Percentiles rank a stretch among this genome's conserved stretches.
Evolutionary conservation across 92 coral and sea anemone species (phyloP).

Genomic region (Paramuricea clavata): DNA sequence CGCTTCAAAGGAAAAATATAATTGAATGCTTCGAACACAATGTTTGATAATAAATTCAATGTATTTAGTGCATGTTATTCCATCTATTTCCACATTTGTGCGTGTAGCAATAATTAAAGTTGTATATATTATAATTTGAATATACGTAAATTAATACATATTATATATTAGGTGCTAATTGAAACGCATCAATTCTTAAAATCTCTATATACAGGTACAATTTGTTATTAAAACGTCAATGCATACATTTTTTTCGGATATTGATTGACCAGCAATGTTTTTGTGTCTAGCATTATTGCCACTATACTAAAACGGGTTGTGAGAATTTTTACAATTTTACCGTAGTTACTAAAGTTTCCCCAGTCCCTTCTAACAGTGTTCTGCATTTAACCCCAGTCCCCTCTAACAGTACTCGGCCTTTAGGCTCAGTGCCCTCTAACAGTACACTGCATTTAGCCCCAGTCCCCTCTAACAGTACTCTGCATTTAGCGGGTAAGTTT

Average conservation of each 20-base stretch:
- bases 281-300: background rate
- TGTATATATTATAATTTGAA: background rate
- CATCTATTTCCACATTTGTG: background rate
- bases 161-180: background rate
- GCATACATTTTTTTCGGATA: background rate
- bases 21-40: no score
- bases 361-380: background rate
- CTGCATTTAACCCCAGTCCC: background rate
- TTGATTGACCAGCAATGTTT: background rate
- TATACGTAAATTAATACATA: background rate
- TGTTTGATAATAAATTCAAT: background rate
- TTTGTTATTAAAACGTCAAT: background rate
- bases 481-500: constrained; percentile 24
- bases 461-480: constrained; percentile 11
- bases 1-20: no score
- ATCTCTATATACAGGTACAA: background rate
- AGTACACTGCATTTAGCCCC: constrained; percentile 20
- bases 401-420: constrained; percentile 25
- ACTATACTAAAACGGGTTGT: background rate
- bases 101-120: background rate
- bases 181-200: background rate
- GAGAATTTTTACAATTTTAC: background rate
- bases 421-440: background rate
- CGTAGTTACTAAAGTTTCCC: background rate
- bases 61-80: no score